Evolutionary conservation across 2,888 invertebrate species (phyloP).

Genomic region (Lasioglossum zephyrum): DNA sequence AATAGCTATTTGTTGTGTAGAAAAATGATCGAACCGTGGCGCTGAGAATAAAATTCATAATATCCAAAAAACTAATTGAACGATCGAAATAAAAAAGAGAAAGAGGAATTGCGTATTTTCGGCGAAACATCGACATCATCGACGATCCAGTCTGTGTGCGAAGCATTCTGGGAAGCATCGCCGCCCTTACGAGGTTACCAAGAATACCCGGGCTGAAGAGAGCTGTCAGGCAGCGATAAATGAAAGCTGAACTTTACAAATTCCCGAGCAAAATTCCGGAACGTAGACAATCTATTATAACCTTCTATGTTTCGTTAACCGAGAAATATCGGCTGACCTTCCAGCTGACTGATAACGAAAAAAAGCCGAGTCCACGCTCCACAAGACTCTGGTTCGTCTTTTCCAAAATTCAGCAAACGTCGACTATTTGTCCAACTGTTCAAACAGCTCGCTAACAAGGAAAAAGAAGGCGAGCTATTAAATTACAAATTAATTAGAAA

Average conservation of each 20-base stretch:
- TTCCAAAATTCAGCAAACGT: neutral
- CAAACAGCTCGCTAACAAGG: neutral
- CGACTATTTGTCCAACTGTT: neutral
- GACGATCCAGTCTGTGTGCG: neutral
- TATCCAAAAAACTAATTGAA: neutral
- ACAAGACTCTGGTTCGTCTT: neutral
- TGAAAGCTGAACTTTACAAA: neutral
- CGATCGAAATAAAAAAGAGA: neutral
- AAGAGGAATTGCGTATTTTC: neutral
- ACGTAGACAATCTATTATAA: neutral
- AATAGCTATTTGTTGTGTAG: no score
- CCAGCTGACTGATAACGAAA: conserved; percentile 37
- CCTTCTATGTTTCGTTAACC: conserved; percentile 9
- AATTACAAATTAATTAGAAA: neutral
- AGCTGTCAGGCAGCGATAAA: conserved; percentile 19
- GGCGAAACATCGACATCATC: neutral
- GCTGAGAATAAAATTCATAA: no score
- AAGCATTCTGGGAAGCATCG: conserved; percentile 30
- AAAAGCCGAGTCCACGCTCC: conserved; percentile 39
- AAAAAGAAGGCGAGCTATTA: neutral
- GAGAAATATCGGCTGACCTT: conserved; percentile 2
- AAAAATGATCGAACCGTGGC: no score
- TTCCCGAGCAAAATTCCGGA: neutral
- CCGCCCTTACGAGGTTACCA: conserved; percentile 23
- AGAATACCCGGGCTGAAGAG: conserved; percentile 14